phyloP scores from a whole-genome alignment of 2,113 vertebrate genomes.

The Trochalopteron elliotii region DNA sequence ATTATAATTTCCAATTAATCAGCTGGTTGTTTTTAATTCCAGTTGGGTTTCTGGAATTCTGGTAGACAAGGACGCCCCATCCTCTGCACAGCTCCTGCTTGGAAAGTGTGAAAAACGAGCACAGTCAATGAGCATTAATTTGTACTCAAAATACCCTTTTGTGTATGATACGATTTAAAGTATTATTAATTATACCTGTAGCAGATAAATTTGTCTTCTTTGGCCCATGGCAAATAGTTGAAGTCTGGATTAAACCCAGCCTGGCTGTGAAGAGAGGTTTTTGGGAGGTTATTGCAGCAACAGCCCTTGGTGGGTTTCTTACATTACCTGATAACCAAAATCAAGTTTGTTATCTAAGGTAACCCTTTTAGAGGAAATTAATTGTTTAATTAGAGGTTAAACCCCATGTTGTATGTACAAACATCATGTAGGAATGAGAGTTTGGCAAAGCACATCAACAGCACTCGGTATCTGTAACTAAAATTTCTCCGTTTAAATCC shows the following conservation, averaged over 20 bases:
- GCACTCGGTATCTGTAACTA: background rate
- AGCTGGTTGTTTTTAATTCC: background rate
- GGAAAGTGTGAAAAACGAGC: no score
- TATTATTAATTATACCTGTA: background rate
- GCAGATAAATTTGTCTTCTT: background rate
- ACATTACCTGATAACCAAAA: background rate
- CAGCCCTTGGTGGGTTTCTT: background rate
- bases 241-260: background rate
- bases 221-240: background rate
- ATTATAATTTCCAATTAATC: no score
- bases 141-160: background rate
- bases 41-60: background rate
- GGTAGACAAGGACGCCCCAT: accelerated
- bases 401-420: background rate
- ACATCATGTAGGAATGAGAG: no score
- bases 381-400: background rate
- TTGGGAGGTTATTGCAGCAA: background rate
- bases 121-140: accelerated
- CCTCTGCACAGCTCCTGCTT: background rate
- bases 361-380: background rate
- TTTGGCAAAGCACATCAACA: background rate
- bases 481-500: background rate
- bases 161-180: background rate
- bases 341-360: background rate
- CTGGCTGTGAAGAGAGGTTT: accelerated